Conservation (phyloP, 2,888 invertebrate genomes). For the Caenorhabditis imperialis region DNA sequence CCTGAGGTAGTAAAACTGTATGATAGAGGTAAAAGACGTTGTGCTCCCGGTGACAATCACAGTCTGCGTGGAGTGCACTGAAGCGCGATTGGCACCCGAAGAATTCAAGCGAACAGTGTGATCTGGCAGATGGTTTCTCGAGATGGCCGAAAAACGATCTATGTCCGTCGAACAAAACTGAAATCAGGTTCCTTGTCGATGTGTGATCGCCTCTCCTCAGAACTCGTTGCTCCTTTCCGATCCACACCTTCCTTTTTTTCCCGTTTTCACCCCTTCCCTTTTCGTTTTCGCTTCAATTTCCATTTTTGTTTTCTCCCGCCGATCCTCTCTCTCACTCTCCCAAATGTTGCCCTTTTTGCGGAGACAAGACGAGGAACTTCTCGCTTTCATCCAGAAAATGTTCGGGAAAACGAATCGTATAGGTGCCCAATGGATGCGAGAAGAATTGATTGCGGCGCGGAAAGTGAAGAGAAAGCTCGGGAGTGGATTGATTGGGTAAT, state of each 20-base stretch:
- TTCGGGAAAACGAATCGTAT: not conserved
- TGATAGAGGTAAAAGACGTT: no score
- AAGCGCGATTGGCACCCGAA: no score
- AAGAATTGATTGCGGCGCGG: no score
- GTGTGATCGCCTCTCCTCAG: slow-evolving; percentile 1
- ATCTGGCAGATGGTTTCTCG: slow-evolving; percentile 1
- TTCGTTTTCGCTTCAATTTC: slow-evolving; percentile 5
- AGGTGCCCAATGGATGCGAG: no score
- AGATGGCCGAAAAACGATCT: not conserved
- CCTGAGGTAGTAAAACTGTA: no score
- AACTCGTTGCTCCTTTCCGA: slow-evolving; percentile 6
- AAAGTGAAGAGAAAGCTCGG: not conserved
- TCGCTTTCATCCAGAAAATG: not conserved
- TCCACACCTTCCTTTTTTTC: slow-evolving; percentile 10
- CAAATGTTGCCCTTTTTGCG: not conserved
- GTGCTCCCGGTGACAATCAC: no score
- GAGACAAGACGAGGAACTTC: not conserved
- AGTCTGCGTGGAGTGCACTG: no score
- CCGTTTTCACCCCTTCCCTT: slow-evolving; percentile 6
- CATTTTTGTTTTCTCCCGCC: not conserved
- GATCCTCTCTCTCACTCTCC: slow-evolving; percentile 7
- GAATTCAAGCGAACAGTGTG: no score
- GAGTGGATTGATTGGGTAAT: slow-evolving; percentile 31
- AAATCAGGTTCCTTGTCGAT: slow-evolving; percentile 12
- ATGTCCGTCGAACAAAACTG: not conserved